Evolutionary conservation across 2,888 invertebrate genomes (phyloP).

Genomic region (Meta bourneti): DNA sequence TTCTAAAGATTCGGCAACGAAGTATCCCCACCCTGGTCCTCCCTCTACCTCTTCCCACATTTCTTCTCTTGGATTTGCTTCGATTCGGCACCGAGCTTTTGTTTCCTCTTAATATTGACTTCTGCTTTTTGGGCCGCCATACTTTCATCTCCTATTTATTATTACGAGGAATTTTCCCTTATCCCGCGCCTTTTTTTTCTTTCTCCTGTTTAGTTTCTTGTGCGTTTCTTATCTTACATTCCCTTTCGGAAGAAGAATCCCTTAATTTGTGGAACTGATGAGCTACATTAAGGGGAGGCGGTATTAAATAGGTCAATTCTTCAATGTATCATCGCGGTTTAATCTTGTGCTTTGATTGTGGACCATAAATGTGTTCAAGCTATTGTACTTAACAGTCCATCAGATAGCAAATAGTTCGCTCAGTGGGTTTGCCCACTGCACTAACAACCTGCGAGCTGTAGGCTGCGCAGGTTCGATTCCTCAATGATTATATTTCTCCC

Average conservation of each 20-base stretch:
- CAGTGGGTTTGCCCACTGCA: too few relatives aligned
- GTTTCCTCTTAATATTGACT: slow-evolving; percentile 75
- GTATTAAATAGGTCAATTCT: not conserved
- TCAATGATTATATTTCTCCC: too few relatives aligned
- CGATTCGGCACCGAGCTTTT: slow-evolving; percentile 69
- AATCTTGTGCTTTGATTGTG: too few relatives aligned
- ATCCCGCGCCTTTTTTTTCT: not conserved
- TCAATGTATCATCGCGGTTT: not conserved
- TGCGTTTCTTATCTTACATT: slow-evolving; percentile 10
- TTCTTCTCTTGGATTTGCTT: slow-evolving; percentile 68
- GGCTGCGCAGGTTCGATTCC: too few relatives aligned
- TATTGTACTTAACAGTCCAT: too few relatives aligned
- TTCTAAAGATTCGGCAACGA: slow-evolving; percentile 69
- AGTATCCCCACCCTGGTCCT: not conserved
- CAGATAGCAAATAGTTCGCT: too few relatives aligned
- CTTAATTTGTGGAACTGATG: slow-evolving; percentile 39
- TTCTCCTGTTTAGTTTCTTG: not conserved
- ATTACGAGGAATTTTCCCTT: slow-evolving; percentile 18
- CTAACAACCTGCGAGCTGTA: too few relatives aligned
- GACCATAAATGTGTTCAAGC: too few relatives aligned
- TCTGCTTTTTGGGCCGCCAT: slow-evolving; percentile 67
- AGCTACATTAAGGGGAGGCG: slow-evolving; percentile 1
- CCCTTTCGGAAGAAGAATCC: not conserved
- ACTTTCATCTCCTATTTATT: slow-evolving; percentile 73
- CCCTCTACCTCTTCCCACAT: slow-evolving; percentile 13